Base-by-base conservation (phyloP, 1,140 invertebrate species). In the Bursaphelenchus mucronatus region DNA sequence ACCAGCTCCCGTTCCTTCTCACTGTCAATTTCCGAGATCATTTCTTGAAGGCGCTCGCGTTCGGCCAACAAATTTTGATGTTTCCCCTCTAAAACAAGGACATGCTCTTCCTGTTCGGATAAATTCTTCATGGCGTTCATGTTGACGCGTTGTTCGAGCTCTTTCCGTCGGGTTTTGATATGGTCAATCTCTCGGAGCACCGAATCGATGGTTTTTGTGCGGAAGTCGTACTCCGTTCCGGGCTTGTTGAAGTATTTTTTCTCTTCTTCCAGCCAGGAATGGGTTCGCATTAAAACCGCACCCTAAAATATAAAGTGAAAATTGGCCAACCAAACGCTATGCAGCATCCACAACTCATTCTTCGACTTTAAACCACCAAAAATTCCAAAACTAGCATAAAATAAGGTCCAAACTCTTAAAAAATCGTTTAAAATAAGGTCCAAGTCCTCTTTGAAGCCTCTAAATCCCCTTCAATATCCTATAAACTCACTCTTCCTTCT, bases 181-280 rank as follows among this genome's bases (percentile, higher is more conserved):
- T 63, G 45, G 9, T 66, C 62, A 10, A 66, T 63, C 41, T 68
- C 8, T 11, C 47, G 15, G 40, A 70, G 73, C 5, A 47, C 71
- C 4, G n/a, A 43, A 17, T 71, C 72, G 49, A 41, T 43, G 19
- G 41, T 68, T 55, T 63, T 72, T 0, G 62, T 45, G 2, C 30
- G 39, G 50, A 78, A 78, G 44, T 81, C 76, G 67, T 76, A 78
- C 11, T 59, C 21, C 19, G 54, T 57, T 10, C 66, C 73, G 0
- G 53, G 54, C 9, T 67, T 65, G 39, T 65, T 67, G 47, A 78
- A 80, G 43, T 68, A 54, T 15, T 59, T 46, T 43, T 78, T 70
- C n/a, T 80, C 73, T 40, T 78, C 73, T 0, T 43, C 40, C 8
- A 78, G 63, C 72, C 71, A 78, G 9, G 43, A 43, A 56, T 65